Base-by-base conservation (phyloP, 2,797 vertebrate genomes). In the Rhinatrema bivittatum region DNA sequence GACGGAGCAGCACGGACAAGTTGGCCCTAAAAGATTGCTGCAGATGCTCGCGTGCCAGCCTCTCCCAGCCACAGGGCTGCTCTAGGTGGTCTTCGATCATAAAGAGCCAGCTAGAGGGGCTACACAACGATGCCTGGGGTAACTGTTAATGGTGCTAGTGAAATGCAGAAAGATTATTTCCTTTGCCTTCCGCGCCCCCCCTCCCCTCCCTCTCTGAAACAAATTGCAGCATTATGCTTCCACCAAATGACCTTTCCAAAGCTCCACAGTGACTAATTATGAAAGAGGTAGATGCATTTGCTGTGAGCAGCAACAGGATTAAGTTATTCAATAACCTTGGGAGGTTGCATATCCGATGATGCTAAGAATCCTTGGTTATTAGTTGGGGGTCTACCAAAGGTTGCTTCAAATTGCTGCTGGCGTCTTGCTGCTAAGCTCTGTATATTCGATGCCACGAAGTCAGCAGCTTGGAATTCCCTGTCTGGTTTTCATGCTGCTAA, bases 191-290 rank as follows among this genome's bases (percentile, higher is more conserved):
- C n/a, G n/a, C n/a, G n/a, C n/a, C n/a, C n/a, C n/a, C n/a, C n/a
- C n/a, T n/a, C n/a, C n/a, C 58, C 42, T 32, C 53, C 44, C 15
- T 33, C 48, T 16, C 36, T 58, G 56, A 50, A 65, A 56, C 50
- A 72, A 73, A 68, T 67, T 50, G 29, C 46, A 53, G 48, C 19
- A 53, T 57, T 65, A 59, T 71, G 63, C 81, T 78, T 79, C 68
- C 71, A 69, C 47, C 43, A 62, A 60, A 39, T 72, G 65, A 56
- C 56, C 65, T 80, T 77, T 78, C 46, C 57, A 50, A 72, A 75
- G 56, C 57, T 78, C 70, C 58, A 51, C 50, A 29, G 72, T 69
- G 70, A 66, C 70, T 85, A 79, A 85, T 89, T 86, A 77, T 62
- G 59, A 62, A 55, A 54, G 36, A 62, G 67, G 19, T 28, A 60